A percentile compares a stretch with the other conserved stretches of the same genome.
Evolutionary conservation across 2,113 vertebrate species (phyloP).

Genomic region (Hyperoodon ampullatus): DNA sequence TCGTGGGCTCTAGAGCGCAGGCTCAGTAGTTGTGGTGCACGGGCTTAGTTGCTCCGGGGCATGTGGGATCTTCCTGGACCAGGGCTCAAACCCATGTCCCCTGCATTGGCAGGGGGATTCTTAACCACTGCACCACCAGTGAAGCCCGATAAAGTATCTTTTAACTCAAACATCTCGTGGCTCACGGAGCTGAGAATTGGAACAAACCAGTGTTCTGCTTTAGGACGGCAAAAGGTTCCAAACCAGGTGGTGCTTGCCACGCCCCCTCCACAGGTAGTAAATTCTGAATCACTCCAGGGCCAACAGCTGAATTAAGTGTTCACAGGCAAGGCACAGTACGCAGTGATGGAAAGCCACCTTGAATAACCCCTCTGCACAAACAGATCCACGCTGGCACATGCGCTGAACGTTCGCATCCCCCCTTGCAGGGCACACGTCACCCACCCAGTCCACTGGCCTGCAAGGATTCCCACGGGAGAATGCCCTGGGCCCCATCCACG

Average conservation of each 20-base stretch:
- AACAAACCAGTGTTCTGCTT: neutral
- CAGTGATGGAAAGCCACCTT: neutral
- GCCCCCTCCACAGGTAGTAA: neutral
- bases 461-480: neutral
- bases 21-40: no score
- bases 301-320: neutral
- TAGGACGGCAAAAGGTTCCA: neutral
- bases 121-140: no score
- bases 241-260: neutral
- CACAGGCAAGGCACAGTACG: neutral
- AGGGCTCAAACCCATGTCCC: no score
- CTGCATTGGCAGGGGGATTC: no score
- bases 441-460: neutral
- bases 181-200: neutral
- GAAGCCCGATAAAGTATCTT: neutral
- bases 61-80: no score
- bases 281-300: neutral
- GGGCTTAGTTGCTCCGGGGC: no score
- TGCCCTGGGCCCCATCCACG: rapidly evolving
- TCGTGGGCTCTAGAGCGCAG: no score
- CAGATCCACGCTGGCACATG: neutral
- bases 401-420: rapidly evolving
- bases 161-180: neutral
- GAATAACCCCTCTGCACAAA: neutral
- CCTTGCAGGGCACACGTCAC: neutral